phyloP scores from a whole-genome alignment of 2,888 invertebrate species.

The Erpobdella octoculata region DNA sequence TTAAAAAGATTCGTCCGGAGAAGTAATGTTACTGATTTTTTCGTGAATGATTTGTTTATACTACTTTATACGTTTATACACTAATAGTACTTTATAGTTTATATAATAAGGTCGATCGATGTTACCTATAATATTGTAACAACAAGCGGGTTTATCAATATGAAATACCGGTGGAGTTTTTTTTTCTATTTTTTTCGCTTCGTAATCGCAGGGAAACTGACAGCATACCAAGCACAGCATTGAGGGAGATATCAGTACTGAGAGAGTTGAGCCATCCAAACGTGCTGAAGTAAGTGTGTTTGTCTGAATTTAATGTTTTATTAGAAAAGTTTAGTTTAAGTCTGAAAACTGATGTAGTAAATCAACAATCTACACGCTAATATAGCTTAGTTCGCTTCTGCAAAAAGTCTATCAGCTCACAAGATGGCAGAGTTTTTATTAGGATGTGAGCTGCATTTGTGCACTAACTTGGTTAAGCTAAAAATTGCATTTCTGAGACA shows the following conservation, averaged over 20 bases:
- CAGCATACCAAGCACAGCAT: conserved; percentile 5
- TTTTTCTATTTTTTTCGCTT: not conserved
- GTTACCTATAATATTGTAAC: no score
- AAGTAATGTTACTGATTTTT: not conserved
- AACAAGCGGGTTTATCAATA: no score
- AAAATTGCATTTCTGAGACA: no score
- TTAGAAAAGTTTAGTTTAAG: not conserved
- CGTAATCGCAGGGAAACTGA: not conserved
- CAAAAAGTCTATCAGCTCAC: no score
- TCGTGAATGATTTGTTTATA: not conserved
- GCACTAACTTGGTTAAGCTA: no score
- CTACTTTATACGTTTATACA: no score
- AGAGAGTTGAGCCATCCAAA: not conserved
- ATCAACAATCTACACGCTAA: no score
- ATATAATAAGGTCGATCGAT: no score
- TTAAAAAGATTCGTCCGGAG: not conserved
- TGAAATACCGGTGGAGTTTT: not conserved
- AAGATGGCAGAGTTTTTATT: no score
- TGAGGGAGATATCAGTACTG: not conserved
- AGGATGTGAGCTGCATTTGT: no score
- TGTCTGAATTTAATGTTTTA: not conserved
- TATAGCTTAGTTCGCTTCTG: no score
- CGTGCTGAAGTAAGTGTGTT: not conserved
- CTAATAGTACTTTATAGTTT: no score
- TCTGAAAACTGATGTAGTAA: not conserved